Conservation (phyloP, 2,888 invertebrate species). For the Drosophila crucigera region DNA sequence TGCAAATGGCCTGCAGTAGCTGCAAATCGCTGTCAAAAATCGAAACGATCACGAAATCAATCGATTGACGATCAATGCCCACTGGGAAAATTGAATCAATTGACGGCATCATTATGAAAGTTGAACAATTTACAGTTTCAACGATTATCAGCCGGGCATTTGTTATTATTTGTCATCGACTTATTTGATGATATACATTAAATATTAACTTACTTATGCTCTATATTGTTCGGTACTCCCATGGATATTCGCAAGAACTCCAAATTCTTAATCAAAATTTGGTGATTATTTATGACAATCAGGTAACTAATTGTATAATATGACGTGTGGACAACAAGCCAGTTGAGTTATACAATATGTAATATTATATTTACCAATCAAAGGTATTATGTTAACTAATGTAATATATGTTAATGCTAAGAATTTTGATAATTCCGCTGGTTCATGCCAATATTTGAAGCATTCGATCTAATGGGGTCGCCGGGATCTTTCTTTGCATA, state of each 20-base stretch:
- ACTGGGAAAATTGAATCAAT: slow-evolving; percentile 24
- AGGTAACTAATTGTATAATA: not conserved
- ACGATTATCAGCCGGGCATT: not conserved
- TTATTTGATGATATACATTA: not conserved
- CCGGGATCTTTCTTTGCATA: not conserved
- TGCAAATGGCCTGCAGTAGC: slow-evolving; percentile 22
- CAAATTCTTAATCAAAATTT: not conserved
- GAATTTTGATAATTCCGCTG: not conserved
- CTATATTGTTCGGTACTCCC: not conserved
- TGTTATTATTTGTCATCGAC: not conserved
- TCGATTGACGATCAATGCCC: slow-evolving; percentile 18
- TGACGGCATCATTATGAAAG: slow-evolving; percentile 16
- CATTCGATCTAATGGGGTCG: not conserved
- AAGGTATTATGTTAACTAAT: not conserved
- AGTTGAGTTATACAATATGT: no score
- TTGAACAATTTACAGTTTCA: not conserved
- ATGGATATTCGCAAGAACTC: not conserved
- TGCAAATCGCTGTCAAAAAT: slow-evolving; percentile 10
- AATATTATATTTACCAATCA: not conserved
- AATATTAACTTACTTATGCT: not conserved
- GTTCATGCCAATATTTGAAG: no score
- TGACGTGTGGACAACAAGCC: not conserved
- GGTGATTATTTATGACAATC: not conserved
- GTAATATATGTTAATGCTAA: not conserved
- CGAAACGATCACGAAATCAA: slow-evolving; percentile 41